phyloP scores from a whole-genome alignment of 2,888 invertebrate species.

The Drosophila hamatofila region DNA sequence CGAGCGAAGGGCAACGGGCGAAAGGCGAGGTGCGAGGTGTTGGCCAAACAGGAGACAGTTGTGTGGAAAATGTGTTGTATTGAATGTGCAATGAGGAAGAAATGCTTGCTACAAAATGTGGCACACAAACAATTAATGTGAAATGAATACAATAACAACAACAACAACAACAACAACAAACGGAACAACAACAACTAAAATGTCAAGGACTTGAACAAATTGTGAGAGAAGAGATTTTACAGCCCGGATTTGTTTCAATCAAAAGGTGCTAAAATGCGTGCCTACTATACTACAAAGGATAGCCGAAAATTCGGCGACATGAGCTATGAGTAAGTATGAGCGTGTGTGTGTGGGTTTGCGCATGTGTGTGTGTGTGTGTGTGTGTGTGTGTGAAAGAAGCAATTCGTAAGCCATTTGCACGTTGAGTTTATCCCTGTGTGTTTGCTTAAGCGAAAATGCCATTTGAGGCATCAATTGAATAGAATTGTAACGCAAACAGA shows the following conservation, averaged over 20 bases:
- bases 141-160: slow-evolving; percentile 24
- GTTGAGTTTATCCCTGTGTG: slow-evolving; percentile 34
- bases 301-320: slow-evolving; percentile 78
- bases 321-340: slow-evolving; percentile 80
- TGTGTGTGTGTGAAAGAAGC: slow-evolving; percentile 39
- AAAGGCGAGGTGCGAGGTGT: not conserved
- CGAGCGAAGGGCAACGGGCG: not conserved
- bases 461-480: slow-evolving; percentile 60
- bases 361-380: slow-evolving; percentile 6
- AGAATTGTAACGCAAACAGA: slow-evolving; percentile 43
- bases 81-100: slow-evolving; percentile 51
- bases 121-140: slow-evolving; percentile 55
- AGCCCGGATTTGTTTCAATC: slow-evolving; percentile 30
- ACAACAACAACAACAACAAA: not conserved
- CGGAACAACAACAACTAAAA: slow-evolving; percentile 22
- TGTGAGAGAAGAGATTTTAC: slow-evolving; percentile 17
- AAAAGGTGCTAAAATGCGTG: slow-evolving; percentile 70
- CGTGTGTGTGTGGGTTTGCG: not conserved
- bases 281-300: slow-evolving; percentile 73
- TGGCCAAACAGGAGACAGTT: slow-evolving; percentile 30
- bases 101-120: slow-evolving; percentile 51
- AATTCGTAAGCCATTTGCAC: slow-evolving; percentile 63
- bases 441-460: slow-evolving; percentile 55
- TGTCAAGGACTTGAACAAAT: slow-evolving; percentile 66
- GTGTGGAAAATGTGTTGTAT: slow-evolving; percentile 65